phyloP scores from a whole-genome alignment of 2,888 invertebrate genomes.

The Megalurothrips usitatus region DNA sequence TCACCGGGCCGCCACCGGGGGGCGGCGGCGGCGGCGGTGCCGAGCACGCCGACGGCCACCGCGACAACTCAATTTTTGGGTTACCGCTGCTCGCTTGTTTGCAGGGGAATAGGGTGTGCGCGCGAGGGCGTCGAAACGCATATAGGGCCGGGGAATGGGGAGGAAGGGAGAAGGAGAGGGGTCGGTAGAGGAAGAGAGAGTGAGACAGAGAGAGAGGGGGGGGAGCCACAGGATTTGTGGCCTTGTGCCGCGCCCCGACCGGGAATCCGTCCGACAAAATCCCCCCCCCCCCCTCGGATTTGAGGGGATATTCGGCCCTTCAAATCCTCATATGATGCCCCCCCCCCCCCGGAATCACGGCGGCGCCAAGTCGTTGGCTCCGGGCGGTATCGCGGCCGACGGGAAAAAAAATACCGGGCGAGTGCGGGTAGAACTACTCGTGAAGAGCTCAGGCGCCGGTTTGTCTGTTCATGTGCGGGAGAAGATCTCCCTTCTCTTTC shows the following conservation, averaged over 20 bases:
- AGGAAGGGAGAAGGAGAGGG: too few species aligned
- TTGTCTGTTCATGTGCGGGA: too few species aligned
- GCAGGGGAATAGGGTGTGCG: neutral
- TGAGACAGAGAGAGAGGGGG: neutral
- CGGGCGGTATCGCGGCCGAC: neutral
- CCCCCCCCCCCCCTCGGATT: neutral
- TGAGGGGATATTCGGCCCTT: neutral
- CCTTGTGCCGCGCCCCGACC: neutral
- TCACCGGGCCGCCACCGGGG: neutral
- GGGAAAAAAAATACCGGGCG: neutral
- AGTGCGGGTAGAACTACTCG: too few species aligned
- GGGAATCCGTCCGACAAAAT: neutral
- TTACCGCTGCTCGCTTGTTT: slow-evolving; percentile 11
- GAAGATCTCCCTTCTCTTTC: too few species aligned
- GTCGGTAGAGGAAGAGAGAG: too few species aligned
- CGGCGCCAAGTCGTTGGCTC: neutral
- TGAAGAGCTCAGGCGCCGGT: too few species aligned
- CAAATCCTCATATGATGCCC: neutral
- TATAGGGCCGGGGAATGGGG: too few species aligned
- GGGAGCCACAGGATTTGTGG: neutral
- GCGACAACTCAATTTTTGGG: slow-evolving; percentile 24
- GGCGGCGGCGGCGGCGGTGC: neutral
- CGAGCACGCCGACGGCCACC: neutral
- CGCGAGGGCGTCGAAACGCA: too few species aligned
- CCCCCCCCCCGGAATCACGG: neutral